Conservation (phyloP, 2,113 vertebrate genomes). For the Syrmaticus mikado region DNA sequence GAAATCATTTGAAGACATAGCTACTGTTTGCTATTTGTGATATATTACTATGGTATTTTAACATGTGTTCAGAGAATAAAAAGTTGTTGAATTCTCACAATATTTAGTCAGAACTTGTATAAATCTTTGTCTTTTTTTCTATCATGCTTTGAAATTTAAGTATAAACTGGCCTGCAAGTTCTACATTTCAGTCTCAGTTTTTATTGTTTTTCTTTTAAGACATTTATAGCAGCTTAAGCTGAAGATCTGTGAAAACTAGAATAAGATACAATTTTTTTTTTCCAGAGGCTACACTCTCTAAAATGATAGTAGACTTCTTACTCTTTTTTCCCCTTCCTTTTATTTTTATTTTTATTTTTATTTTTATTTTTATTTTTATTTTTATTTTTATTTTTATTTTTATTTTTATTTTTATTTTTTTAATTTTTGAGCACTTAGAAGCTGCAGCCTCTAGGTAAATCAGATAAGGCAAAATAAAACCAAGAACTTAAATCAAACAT, state of each 20-base stretch:
- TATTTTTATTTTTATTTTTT: background rate
- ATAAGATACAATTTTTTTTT: background rate
- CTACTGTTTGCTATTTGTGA: background rate
- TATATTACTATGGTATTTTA: background rate
- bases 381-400: background rate
- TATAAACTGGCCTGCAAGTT: background rate
- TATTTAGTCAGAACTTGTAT: background rate
- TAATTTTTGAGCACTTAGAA: background rate
- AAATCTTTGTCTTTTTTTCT: background rate
- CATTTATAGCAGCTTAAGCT: background rate
- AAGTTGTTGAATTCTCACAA: background rate
- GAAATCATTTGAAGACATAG: background rate
- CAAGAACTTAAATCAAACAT: background rate
- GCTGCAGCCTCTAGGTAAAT: background rate
- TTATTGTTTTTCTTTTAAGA: background rate
- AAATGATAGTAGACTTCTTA: background rate
- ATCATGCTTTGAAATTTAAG: background rate
- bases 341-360: too few relatives aligned
- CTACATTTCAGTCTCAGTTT: background rate
- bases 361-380: too few relatives aligned
- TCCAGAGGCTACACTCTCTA: background rate
- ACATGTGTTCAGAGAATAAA: background rate
- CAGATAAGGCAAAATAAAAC: background rate
- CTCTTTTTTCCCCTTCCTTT: background rate
- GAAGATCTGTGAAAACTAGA: background rate